These are phyloP conservation scores for Sebastes iracundus DNA, from an alignment of 2,797 vertebrate genomes.

Conservation along the genomic window DNA sequence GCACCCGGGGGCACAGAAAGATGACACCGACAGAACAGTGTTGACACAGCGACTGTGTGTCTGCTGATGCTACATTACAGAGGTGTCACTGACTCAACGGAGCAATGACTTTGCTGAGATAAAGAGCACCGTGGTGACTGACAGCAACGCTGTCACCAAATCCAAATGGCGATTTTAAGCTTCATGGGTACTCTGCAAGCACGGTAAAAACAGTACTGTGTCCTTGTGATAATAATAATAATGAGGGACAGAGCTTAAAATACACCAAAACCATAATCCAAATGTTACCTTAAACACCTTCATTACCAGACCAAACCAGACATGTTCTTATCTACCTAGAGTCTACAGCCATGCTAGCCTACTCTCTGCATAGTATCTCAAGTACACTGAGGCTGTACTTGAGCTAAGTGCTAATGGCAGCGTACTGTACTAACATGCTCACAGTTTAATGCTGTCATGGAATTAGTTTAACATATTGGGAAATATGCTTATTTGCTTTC, in stretches of 20 bases:
- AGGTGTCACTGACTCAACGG: constrained; percentile 68
- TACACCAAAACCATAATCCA: neutral
- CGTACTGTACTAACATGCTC: neutral
- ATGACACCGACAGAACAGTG: constrained; percentile 68
- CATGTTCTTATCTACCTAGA: neutral
- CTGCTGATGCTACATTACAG: constrained; percentile 71
- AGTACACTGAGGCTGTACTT: neutral
- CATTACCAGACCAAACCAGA: neutral
- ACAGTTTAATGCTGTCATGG: neutral
- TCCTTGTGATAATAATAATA: neutral
- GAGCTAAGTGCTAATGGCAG: neutral
- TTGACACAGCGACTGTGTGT: constrained; percentile 70
- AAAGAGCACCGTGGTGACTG: constrained; percentile 53
- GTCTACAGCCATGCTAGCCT: neutral
- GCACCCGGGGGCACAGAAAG: constrained; percentile 54
- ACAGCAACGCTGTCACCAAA: constrained; percentile 17
- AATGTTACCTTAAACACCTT: neutral
- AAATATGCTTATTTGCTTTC: neutral
- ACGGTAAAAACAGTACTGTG: neutral
- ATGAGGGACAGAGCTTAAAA: neutral
- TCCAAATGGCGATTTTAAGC: constrained; percentile 1
- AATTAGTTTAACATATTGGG: neutral
- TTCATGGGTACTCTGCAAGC: neutral
- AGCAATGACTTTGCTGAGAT: constrained; percentile 71
- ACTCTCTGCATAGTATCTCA: neutral